Percentiles rank a stretch among this genome's conserved stretches.
Evolutionary conservation across 2,888 invertebrate species (phyloP).

Genomic region (Tribolium freemani): DNA sequence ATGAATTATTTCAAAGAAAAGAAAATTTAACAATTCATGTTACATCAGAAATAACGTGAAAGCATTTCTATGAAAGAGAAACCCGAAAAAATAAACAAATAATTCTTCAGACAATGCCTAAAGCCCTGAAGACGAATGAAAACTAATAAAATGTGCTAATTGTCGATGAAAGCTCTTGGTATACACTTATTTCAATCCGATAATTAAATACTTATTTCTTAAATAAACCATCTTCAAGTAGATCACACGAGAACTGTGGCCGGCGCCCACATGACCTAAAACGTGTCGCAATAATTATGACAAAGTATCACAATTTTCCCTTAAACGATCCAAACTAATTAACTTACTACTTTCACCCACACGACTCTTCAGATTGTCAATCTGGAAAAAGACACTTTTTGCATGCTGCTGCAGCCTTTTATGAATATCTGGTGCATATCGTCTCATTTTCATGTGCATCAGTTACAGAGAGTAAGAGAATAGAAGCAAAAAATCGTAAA

Average conservation of each 20-base stretch:
- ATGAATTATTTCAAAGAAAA: no score
- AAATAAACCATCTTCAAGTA: conserved; percentile 3
- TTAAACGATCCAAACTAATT: conserved; percentile 13
- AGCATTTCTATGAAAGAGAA: no score
- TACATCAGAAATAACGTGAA: no score
- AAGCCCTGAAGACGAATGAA: no score
- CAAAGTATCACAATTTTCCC: conserved; percentile 18
- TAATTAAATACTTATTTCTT: background rate
- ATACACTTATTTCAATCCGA: background rate
- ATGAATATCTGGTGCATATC: background rate
- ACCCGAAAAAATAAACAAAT: no score
- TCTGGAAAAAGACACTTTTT: background rate
- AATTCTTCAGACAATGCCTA: no score
- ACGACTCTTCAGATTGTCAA: background rate
- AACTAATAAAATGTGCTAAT: no score
- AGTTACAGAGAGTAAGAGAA: background rate
- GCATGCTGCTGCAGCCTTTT: background rate
- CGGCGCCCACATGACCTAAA: conserved; percentile 16
- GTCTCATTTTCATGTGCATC: background rate
- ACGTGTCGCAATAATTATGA: conserved; percentile 23
- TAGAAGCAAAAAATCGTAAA: no score
- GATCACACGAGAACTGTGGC: conserved; percentile 1
- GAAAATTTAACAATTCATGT: no score
- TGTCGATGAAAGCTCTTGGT: background rate
- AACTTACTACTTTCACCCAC: background rate